phyloP scores from a whole-genome alignment of 2,888 invertebrate genomes.

The Erannis defoliaria region DNA sequence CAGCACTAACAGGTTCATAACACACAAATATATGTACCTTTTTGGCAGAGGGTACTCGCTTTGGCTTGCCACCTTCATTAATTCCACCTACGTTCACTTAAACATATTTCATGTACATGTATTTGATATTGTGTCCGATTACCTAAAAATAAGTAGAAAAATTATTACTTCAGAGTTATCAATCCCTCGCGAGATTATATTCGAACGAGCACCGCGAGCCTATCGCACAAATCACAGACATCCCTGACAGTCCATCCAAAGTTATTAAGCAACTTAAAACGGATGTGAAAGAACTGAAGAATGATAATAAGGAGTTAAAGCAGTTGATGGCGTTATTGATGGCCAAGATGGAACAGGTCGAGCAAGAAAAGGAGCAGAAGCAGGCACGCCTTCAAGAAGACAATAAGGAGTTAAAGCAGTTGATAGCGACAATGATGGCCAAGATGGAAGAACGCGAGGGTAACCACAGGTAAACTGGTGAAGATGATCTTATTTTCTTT shows the following conservation, averaged over 20 bases:
- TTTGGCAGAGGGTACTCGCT: too few species aligned
- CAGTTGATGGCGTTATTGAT: conserved; percentile 70
- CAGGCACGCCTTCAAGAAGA: conserved; percentile 65
- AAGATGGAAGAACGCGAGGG: conserved; percentile 73
- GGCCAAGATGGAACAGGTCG: conserved; percentile 70
- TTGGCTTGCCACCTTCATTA: too few species aligned
- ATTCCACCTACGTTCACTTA: too few species aligned
- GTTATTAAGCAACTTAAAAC: conserved; percentile 64
- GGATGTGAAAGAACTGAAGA: conserved; percentile 64
- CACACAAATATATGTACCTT: too few species aligned
- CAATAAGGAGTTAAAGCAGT: conserved; percentile 66
- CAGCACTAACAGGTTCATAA: too few species aligned
- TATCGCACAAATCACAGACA: conserved; percentile 46
- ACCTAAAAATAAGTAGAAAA: conserved; percentile 1
- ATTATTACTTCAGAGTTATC: conserved; percentile 64
- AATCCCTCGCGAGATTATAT: conserved; percentile 75
- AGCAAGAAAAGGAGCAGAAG: conserved; percentile 64
- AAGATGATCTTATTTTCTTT: background rate
- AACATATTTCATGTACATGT: conserved; percentile 9
- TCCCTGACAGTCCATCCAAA: conserved; percentile 45
- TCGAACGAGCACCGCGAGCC: conserved; percentile 69
- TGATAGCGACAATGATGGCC: conserved; percentile 66
- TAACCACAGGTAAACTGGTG: conserved; percentile 69
- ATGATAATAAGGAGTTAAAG: conserved; percentile 68
- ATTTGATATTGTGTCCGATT: background rate